Percentiles rank a stretch among this genome's conserved stretches.
Conservation (phyloP, 1,140 invertebrate genomes). For the Phymorhynchus buccinoides region DNA sequence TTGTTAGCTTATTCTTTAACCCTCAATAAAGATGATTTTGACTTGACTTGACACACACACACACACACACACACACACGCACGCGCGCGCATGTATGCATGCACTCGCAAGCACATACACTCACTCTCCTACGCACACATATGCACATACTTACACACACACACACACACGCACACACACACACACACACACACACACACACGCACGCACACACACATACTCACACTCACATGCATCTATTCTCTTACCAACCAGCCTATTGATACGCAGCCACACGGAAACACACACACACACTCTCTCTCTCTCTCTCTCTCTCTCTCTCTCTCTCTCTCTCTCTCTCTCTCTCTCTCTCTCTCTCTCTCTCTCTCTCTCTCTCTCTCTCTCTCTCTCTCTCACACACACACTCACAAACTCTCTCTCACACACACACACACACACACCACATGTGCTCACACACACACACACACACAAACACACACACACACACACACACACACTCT, state of each 20-base stretch:
- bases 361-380: background rate
- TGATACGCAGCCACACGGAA: too few species aligned
- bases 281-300: too few species aligned
- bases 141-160: background rate
- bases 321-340: background rate
- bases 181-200: constrained; percentile 20
- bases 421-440: too few species aligned
- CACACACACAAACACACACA: background rate
- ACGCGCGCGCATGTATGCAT: background rate
- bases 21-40: too few species aligned
- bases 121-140: background rate
- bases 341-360: background rate
- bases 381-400: background rate
- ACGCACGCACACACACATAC: constrained; percentile 5
- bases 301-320: background rate
- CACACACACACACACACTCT: background rate
- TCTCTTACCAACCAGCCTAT: too few species aligned
- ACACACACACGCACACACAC: constrained; percentile 9
- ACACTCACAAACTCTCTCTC: background rate
- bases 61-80: background rate
- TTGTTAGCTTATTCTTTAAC: too few species aligned
- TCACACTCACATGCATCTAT: background rate
- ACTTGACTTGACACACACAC: background rate
- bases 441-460: constrained; percentile 11
- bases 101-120: background rate